These are phyloP conservation scores for Clarias fuscus DNA, from an alignment of 2,797 vertebrate species.

Conservation along the genomic window DNA sequence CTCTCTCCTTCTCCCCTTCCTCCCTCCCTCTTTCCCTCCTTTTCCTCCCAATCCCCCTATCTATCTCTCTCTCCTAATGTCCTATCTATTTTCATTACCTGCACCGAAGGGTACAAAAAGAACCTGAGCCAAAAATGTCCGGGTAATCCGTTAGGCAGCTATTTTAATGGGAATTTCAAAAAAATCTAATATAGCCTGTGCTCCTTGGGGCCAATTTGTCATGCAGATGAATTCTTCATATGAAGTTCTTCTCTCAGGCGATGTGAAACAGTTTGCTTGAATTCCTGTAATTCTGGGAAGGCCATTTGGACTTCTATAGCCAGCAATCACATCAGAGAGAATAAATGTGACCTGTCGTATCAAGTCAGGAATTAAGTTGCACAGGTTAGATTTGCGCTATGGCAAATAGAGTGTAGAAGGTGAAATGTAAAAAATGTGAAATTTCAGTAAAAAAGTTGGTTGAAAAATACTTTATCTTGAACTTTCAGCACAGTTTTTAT, in stretches of 20 bases:
- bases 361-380: no score
- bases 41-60: background rate
- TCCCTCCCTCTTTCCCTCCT: background rate
- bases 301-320: background rate
- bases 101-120: conserved; percentile 32
- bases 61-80: conserved; percentile 44
- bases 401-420: no score
- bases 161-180: conserved; percentile 51
- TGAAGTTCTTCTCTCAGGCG: conserved; percentile 6
- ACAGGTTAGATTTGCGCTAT: no score
- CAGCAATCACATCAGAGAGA: background rate
- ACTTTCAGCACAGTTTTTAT: no score
- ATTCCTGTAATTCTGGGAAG: background rate
- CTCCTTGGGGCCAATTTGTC: conserved; percentile 42
- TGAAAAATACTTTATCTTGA: no score
- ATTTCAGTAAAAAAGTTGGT: no score
- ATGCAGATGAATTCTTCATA: conserved; percentile 48
- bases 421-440: no score
- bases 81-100: conserved; percentile 47
- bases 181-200: conserved; percentile 51
- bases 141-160: conserved; percentile 50
- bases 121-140: conserved; percentile 36
- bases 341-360: background rate
- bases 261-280: conserved; percentile 19
- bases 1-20: background rate